phyloP scores from a whole-genome alignment of 2,888 invertebrate genomes.

The Philhelius pedissequus region DNA sequence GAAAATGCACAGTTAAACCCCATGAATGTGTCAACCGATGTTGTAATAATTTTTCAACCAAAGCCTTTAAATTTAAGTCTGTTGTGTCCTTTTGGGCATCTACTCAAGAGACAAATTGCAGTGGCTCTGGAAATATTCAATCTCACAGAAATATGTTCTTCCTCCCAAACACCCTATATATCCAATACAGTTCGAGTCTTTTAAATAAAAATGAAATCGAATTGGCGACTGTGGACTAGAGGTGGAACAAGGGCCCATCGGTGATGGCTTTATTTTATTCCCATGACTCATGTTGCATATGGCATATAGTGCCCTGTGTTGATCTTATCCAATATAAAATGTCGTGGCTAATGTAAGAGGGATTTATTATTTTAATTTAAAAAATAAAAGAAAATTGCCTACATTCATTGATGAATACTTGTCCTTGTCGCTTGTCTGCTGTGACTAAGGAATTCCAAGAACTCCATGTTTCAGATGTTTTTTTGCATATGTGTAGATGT shows the following conservation, averaged over 20 bases:
- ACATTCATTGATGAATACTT: background rate
- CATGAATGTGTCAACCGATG: too few species aligned
- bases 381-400: conserved; percentile 22
- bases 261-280: conserved; percentile 45
- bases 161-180: background rate
- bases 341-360: background rate
- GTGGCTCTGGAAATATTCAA: too few species aligned
- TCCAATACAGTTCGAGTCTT: background rate
- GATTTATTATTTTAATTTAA: conserved; percentile 53
- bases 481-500: background rate
- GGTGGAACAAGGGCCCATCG: conserved; percentile 26
- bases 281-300: conserved; percentile 25
- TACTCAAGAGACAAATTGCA: too few species aligned
- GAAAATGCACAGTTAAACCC: too few species aligned
- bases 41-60: too few species aligned
- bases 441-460: conserved; percentile 7
- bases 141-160: too few species aligned
- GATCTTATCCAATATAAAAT: conserved; percentile 16
- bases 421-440: too few species aligned
- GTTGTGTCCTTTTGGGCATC: too few species aligned
- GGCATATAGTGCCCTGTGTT: conserved; percentile 36
- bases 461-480: conserved; percentile 2
- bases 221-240: background rate
- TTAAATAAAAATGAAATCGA: background rate
- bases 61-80: too few species aligned